Base-by-base conservation (phyloP, 2,797 vertebrate genomes). In the Sebastolobus altivelis region DNA sequence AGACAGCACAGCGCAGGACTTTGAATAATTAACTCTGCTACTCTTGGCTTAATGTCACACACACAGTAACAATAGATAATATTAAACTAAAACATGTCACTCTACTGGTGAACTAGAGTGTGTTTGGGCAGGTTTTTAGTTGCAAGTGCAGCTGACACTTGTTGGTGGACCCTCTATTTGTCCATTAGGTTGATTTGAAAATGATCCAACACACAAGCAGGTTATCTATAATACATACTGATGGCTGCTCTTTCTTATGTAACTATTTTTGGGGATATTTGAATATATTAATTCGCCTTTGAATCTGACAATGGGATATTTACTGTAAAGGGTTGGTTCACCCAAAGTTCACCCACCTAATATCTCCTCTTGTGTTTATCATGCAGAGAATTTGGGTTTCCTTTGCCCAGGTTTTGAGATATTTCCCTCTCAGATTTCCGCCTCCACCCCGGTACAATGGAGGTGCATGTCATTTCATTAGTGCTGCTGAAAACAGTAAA, bases 121-220 rank as follows among this genome's bases (percentile, higher is more conserved):
- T 46, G 59, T 66, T 62, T 12, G n/a, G 13, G 25, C 0, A 65
- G 68, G n/a, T 58, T 38, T 59, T 9, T 31, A 16, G 13, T 60
- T 69, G 1, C 0, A 22, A 35, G 31, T 22, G 69, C 37, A 67
- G 58, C 65, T 72, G 71, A 83, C 89, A 89, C 86, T 87, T 89
- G 83, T 87, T 87, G 85, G 77, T 79, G 14, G 22, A 27, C 9
- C 43, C 9, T 22, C 25, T 70, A 0, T 52, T 38, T 37, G 13
- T 63, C 29, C 12, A 37, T 22, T 29, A 20, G 29, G n/a, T 13
- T 14, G 22, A 35, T 60, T 16, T 31, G n/a, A 67, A 67, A 65
- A 25, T 72, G 12, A 12, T 35, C 13, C 12, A 75, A 56, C 35
- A 20, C 31, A 22, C 9, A 22, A 31, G 3, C 49, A 43, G 29